Evolutionary conservation across 1,140 invertebrate genomes (phyloP).

Genomic region (Drosophila pseudoananassae): DNA sequence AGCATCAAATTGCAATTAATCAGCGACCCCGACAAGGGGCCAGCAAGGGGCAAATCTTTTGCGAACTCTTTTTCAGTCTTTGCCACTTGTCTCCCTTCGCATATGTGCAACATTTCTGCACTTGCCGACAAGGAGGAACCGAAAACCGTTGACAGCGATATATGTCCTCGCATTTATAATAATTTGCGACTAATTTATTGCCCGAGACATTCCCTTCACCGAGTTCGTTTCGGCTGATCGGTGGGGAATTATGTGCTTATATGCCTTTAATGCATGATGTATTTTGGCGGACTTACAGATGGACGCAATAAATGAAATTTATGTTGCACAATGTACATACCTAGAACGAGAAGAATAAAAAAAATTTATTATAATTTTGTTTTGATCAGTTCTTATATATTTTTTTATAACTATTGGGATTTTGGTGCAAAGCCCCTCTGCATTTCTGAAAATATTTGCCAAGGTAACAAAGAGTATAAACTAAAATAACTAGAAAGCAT

Average conservation of each 20-base stretch:
- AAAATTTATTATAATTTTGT: slow-evolving; percentile 36
- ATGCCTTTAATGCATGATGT: slow-evolving; percentile 18
- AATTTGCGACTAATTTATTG: slow-evolving; percentile 81
- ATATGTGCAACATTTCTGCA: slow-evolving; percentile 53
- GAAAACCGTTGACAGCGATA: slow-evolving; percentile 61
- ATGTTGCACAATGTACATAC: slow-evolving; percentile 67
- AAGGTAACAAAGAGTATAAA: not conserved
- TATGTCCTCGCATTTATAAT: slow-evolving; percentile 78
- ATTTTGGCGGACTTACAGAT: slow-evolving; percentile 57
- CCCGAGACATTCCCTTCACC: slow-evolving; percentile 49
- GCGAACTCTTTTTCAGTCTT: slow-evolving; percentile 25
- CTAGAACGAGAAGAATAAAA: slow-evolving; percentile 56
- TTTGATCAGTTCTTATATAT: not conserved
- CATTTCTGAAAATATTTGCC: not conserved
- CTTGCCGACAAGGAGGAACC: slow-evolving; percentile 57
- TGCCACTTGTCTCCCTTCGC: slow-evolving; percentile 24
- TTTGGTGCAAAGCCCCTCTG: not conserved
- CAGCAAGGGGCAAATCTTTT: slow-evolving; percentile 22
- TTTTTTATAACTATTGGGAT: not conserved
- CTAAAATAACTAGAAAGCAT: not conserved
- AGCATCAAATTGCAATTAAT: slow-evolving; percentile 81
- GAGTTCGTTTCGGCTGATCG: slow-evolving; percentile 43
- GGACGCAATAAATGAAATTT: slow-evolving; percentile 65
- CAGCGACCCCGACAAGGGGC: slow-evolving; percentile 42
- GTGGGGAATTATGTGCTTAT: slow-evolving; percentile 44